Percentiles rank a stretch among this genome's conserved stretches.
These are phyloP conservation scores for Parus major DNA, from an alignment of 2,113 vertebrate species.

Conservation along the genomic window DNA sequence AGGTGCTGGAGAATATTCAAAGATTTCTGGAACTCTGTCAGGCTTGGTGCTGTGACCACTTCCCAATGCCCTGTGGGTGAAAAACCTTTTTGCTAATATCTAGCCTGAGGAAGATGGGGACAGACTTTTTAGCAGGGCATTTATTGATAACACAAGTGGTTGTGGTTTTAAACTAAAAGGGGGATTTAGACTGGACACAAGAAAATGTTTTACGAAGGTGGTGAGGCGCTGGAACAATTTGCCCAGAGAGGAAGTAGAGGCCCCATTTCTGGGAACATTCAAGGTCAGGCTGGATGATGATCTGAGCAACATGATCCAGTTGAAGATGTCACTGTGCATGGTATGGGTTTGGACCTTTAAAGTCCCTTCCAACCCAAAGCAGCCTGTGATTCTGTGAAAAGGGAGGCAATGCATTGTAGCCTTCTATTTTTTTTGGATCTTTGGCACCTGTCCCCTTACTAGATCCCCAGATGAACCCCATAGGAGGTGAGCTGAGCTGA, in stretches of 20 bases:
- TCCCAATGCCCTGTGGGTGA: neutral
- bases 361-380: neutral
- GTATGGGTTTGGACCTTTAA: neutral
- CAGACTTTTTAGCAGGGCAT: neutral
- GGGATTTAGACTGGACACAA: neutral
- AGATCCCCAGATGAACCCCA: neutral
- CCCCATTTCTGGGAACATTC: neutral
- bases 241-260: no score
- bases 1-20: neutral
- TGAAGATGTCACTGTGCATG: neutral
- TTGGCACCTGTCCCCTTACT: accelerated
- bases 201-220: neutral
- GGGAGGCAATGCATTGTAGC: neutral
- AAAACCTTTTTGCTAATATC: neutral
- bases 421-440: neutral
- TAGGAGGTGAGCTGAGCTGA: neutral
- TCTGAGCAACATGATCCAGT: neutral
- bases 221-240: neutral
- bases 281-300: neutral
- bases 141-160: neutral
- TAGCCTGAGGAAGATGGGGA: neutral
- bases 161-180: neutral
- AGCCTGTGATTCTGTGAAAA: neutral
- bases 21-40: neutral
- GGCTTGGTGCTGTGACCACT: neutral